These are phyloP conservation scores for Tribolium castaneum DNA, from an alignment of 1,140 invertebrate species.

Conservation along the genomic window DNA sequence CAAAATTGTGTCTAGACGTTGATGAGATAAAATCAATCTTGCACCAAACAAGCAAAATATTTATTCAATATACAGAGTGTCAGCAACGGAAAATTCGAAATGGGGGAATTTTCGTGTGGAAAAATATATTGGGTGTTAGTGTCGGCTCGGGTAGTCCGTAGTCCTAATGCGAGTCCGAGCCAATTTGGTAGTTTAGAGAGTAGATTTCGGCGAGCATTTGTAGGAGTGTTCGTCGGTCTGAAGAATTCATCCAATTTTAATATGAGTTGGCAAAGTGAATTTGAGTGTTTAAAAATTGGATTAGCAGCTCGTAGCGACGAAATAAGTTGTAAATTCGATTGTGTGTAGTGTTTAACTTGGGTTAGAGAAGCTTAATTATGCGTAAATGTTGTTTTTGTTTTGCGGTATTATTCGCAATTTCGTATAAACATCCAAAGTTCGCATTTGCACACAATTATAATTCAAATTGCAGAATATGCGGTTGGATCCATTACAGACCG, in stretches of 20 bases:
- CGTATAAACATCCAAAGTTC: conserved; percentile 50
- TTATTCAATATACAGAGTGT: background rate
- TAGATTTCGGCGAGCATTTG: background rate
- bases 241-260: conserved; percentile 27
- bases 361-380: conserved; percentile 37
- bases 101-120: background rate
- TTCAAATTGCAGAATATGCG: conserved; percentile 53
- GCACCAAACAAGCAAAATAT: too few relatives aligned
- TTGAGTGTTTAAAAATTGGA: conserved; percentile 30
- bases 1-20: background rate
- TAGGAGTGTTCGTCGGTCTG: background rate
- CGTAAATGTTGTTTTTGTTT: conserved; percentile 41
- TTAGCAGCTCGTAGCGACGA: background rate
- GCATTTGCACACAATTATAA: conserved; percentile 53
- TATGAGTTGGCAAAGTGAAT: conserved; percentile 12
- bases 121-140: background rate
- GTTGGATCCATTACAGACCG: conserved; percentile 50
- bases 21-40: too few relatives aligned
- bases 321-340: conserved; percentile 25
- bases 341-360: conserved; percentile 27
- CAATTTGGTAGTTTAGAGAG: background rate
- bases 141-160: background rate
- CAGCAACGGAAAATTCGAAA: too few relatives aligned
- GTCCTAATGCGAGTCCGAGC: background rate
- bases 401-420: conserved; percentile 49